Evolutionary conservation across 1,140 invertebrate species (phyloP).

Genomic region (Pinna nobilis): DNA sequence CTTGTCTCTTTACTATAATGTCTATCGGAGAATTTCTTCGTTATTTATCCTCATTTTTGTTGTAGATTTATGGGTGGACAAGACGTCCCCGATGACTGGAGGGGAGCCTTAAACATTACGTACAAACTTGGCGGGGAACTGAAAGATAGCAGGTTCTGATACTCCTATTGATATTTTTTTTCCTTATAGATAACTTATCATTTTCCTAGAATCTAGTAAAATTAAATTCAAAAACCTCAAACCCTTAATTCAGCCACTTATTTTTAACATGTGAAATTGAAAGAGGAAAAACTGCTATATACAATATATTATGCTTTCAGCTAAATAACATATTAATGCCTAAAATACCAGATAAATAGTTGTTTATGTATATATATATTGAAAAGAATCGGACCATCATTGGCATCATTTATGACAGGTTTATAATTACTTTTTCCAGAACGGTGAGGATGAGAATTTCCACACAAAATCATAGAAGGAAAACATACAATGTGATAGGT

Average conservation of each 20-base stretch:
- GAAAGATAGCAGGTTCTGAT: conserved; percentile 15
- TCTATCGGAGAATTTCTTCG: no score
- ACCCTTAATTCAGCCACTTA: no score
- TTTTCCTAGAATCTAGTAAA: no score
- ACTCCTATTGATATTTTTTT: no score
- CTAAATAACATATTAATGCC: background rate
- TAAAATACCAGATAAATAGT: no score
- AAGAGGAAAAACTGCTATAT: no score
- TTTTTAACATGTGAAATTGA: no score
- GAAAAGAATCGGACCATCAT: no score
- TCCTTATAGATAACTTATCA: no score
- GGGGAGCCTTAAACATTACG: conserved; percentile 73
- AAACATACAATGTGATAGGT: conserved; percentile 76
- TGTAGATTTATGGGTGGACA: conserved; percentile 51
- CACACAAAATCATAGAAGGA: conserved; percentile 47
- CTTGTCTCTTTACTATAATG: no score
- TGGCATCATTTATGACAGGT: background rate
- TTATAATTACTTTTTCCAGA: conserved; percentile 29
- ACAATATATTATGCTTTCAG: background rate
- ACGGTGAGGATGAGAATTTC: conserved; percentile 55
- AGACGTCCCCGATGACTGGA: conserved; percentile 72
- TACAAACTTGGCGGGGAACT: conserved; percentile 72
- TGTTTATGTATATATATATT: no score
- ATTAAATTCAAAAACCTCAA: no score
- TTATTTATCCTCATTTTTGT: background rate